These are phyloP conservation scores for Bolinopsis microptera DNA, from an alignment of 37 sponge, comb jelly and placozoan species.

Conservation along the genomic window DNA sequence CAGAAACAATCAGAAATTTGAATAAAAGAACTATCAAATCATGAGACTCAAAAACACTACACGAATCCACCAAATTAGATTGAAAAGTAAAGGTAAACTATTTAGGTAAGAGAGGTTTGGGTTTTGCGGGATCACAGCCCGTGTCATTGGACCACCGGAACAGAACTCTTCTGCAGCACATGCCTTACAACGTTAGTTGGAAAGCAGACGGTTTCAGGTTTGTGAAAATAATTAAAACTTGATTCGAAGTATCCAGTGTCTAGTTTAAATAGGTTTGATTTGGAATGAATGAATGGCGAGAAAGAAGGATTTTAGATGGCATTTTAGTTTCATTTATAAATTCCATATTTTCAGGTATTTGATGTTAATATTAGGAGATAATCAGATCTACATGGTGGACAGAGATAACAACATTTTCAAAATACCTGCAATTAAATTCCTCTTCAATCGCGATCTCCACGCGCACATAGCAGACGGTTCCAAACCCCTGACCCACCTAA, in stretches of 20 bases:
- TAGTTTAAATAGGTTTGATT: too few relatives aligned
- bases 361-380: constrained; percentile 75
- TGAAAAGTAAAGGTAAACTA: too few relatives aligned
- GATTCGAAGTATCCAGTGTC: too few relatives aligned
- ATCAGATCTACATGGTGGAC: constrained; percentile 83
- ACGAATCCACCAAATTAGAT: too few relatives aligned
- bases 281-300: too few relatives aligned
- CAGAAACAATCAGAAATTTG: too few relatives aligned
- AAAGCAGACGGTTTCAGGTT: constrained; percentile 97
- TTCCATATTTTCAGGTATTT: constrained; percentile 72
- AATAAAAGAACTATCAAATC: too few relatives aligned
- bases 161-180: constrained; percentile 70
- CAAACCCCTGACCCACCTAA: constrained; percentile 65
- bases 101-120: constrained; percentile 64
- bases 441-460: constrained; percentile 63
- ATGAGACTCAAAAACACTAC: too few relatives aligned
- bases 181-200: constrained; percentile 93
- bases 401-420: constrained; percentile 84
- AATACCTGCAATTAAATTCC: constrained; percentile 73
- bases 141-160: constrained; percentile 90
- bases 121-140: constrained; percentile 95
- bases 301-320: too few relatives aligned
- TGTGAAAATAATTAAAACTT: constrained; percentile 7
- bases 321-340: neutral
- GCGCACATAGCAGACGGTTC: constrained; percentile 39